Conservation (phyloP, 2,888 invertebrate species). For the Sarcophaga subvicina region DNA sequence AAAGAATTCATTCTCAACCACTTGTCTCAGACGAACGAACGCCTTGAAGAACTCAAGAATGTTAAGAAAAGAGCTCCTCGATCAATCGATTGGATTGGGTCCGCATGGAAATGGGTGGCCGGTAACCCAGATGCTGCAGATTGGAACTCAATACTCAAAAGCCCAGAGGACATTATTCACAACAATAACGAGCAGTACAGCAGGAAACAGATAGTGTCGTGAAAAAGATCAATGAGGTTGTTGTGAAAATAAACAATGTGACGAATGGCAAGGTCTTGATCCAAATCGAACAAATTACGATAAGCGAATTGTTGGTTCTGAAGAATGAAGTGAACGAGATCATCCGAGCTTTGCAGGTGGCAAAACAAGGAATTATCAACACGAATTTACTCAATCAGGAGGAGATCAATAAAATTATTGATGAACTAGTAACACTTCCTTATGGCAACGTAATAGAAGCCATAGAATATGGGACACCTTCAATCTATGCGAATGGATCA, state of each 20-base stretch:
- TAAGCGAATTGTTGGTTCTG: conserved; percentile 2
- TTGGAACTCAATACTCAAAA: too few relatives aligned
- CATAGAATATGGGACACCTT: neutral
- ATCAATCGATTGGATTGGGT: too few relatives aligned
- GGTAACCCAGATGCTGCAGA: too few relatives aligned
- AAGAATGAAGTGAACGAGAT: neutral
- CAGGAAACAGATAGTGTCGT: too few relatives aligned
- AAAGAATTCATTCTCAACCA: too few relatives aligned
- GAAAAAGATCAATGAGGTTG: neutral
- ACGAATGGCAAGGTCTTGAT: neutral
- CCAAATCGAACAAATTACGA: conserved; percentile 6
- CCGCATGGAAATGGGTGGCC: too few relatives aligned
- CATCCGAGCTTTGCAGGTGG: neutral
- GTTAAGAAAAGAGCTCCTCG: too few relatives aligned
- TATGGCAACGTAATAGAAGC: conserved; percentile 12
- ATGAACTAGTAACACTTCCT: neutral
- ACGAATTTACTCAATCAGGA: neutral
- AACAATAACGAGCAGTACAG: too few relatives aligned
- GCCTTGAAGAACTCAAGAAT: too few relatives aligned
- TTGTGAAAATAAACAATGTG: neutral
- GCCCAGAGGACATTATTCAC: too few relatives aligned
- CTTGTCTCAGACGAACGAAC: too few relatives aligned
- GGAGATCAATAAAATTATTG: neutral
- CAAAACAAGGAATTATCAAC: conserved; percentile 2
- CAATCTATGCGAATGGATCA: too few relatives aligned